Evolutionary conservation across 2,888 invertebrate genomes (phyloP).

Genomic region (Lasioglossum oenotherae): DNA sequence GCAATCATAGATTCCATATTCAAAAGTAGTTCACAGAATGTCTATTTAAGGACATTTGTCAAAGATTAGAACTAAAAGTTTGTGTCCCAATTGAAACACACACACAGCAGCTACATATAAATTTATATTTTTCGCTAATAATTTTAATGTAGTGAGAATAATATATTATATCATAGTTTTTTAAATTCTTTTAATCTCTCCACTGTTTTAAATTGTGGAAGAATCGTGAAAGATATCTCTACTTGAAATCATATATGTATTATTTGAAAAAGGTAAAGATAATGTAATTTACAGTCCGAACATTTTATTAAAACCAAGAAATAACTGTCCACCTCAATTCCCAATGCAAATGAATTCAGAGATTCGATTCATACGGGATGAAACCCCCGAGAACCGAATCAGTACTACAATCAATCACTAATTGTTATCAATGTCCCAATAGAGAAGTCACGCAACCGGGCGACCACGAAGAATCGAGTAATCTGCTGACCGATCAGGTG

Average conservation of each 20-base stretch:
- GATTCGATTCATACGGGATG: not conserved
- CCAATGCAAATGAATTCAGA: not conserved
- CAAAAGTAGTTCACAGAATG: not conserved
- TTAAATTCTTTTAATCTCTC: too few species aligned
- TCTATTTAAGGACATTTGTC: not conserved
- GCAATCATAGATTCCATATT: not conserved
- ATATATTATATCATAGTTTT: too few species aligned
- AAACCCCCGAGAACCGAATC: not conserved
- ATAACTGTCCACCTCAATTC: not conserved
- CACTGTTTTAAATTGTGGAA: too few species aligned
- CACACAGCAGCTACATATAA: too few species aligned
- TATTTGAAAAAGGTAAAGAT: not conserved
- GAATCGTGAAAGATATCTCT: too few species aligned
- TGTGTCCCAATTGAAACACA: too few species aligned
- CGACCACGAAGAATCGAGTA: not conserved
- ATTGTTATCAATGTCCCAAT: not conserved
- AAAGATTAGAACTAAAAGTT: not conserved
- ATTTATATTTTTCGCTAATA: too few species aligned
- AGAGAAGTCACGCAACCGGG: constrained; percentile 18
- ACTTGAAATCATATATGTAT: not conserved
- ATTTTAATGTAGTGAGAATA: too few species aligned
- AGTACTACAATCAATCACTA: not conserved
- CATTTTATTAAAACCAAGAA: too few species aligned
- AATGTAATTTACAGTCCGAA: not conserved
- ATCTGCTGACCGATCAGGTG: not conserved